These are phyloP conservation scores for Diaphora mendica DNA, from an alignment of 2,888 invertebrate species.

Conservation along the genomic window DNA sequence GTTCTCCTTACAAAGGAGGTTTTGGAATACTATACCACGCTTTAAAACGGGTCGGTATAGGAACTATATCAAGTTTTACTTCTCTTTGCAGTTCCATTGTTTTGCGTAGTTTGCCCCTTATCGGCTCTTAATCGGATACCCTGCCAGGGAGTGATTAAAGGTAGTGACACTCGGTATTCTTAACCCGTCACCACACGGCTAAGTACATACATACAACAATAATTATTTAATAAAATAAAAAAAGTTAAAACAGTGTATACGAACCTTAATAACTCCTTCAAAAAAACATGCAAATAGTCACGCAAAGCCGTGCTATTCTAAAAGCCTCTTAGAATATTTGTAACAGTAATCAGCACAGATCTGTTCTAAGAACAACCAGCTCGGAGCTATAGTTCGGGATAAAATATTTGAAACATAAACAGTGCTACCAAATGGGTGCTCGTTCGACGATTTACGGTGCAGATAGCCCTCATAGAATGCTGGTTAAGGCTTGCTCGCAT, in stretches of 20 bases:
- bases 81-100: no score
- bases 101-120: no score
- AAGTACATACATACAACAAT: no score
- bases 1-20: no score
- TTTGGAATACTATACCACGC: no score
- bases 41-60: no score
- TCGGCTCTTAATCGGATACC: no score
- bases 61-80: no score
- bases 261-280: neutral
- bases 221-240: neutral
- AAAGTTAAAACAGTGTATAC: conserved; percentile 1
- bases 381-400: conserved; percentile 16
- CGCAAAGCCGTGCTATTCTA: conserved; percentile 1
- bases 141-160: no score
- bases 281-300: neutral
- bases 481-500: conserved; percentile 16
- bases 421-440: conserved; percentile 22
- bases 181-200: no score
- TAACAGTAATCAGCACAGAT: conserved; percentile 16
- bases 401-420: conserved; percentile 28
- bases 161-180: no score
- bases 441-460: conserved; percentile 21
- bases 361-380: conserved; percentile 18
- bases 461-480: conserved; percentile 20
- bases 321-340: conserved; percentile 11